Conservation (phyloP, 1,140 invertebrate species). For the Riptortus pedestris region DNA sequence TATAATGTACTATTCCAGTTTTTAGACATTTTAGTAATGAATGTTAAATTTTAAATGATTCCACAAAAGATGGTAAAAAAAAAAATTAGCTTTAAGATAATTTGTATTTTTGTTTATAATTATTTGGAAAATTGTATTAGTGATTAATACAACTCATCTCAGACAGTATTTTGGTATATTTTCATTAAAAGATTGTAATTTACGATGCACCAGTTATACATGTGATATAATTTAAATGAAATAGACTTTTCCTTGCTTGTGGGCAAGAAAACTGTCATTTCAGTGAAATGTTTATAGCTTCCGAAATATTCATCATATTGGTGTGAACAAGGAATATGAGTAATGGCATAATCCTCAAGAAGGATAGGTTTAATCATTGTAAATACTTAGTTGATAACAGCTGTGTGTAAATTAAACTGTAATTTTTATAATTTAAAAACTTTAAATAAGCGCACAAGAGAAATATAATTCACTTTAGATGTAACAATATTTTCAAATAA, state of each 20-base stretch:
- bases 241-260: background rate
- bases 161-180: no score
- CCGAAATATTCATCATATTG: slow-evolving; percentile 12
- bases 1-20: no score
- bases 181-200: background rate
- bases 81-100: no score
- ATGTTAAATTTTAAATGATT: no score
- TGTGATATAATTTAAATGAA: slow-evolving; percentile 5
- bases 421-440: background rate
- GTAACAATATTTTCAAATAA: background rate
- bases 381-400: background rate
- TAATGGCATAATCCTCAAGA: background rate
- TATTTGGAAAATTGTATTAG: no score
- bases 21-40: no score
- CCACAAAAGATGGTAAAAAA: no score
- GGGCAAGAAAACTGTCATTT: slow-evolving; percentile 6
- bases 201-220: background rate
- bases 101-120: no score
- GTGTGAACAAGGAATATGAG: slow-evolving; percentile 4
- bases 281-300: slow-evolving; percentile 9
- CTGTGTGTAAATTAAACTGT: background rate
- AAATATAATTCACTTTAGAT: background rate
- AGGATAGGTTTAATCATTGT: background rate
- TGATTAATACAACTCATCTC: no score
- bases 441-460: background rate